phyloP scores from a whole-genome alignment of 2,888 invertebrate genomes.

The Mythimna ferrago region DNA sequence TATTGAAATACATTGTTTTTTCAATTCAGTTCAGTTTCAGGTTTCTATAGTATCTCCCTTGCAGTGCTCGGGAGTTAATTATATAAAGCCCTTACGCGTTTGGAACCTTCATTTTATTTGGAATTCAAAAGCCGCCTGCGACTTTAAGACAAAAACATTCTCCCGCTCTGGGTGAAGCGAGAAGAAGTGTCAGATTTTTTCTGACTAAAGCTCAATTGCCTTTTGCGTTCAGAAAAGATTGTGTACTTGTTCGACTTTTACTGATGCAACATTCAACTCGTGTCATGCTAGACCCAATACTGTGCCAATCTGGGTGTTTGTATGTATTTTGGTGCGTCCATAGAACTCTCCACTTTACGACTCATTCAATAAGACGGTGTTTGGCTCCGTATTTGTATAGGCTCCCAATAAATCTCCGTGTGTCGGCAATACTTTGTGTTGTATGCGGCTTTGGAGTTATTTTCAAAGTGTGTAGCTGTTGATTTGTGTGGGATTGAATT shows the following conservation, averaged over 20 bases:
- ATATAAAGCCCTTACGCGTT: too few relatives aligned
- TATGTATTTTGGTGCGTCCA: slow-evolving; percentile 52
- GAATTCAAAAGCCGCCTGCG: too few relatives aligned
- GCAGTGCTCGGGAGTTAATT: too few relatives aligned
- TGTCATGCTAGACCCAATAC: slow-evolving; percentile 23
- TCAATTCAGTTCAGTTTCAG: too few relatives aligned
- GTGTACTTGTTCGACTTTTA: background rate
- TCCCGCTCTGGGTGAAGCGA: too few relatives aligned
- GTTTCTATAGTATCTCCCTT: too few relatives aligned
- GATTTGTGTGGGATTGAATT: slow-evolving; percentile 1
- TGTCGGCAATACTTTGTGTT: slow-evolving; percentile 30
- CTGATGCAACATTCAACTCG: background rate
- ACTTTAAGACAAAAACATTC: too few relatives aligned
- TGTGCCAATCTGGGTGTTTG: slow-evolving; percentile 59
- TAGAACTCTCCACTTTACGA: slow-evolving; percentile 68
- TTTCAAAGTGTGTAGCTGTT: background rate
- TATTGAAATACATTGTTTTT: too few relatives aligned
- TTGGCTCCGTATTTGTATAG: slow-evolving; percentile 79
- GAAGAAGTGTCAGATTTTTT: too few relatives aligned
- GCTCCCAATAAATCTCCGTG: slow-evolving; percentile 75
- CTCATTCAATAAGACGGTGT: slow-evolving; percentile 75
- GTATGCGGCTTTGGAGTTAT: slow-evolving; percentile 1
- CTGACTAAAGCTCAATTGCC: too few relatives aligned
- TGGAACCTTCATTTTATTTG: too few relatives aligned
- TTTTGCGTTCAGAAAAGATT: background rate